Evolutionary conservation across 2,797 vertebrate species (phyloP).

Genomic region (Phrynocephalus forsythii): DNA sequence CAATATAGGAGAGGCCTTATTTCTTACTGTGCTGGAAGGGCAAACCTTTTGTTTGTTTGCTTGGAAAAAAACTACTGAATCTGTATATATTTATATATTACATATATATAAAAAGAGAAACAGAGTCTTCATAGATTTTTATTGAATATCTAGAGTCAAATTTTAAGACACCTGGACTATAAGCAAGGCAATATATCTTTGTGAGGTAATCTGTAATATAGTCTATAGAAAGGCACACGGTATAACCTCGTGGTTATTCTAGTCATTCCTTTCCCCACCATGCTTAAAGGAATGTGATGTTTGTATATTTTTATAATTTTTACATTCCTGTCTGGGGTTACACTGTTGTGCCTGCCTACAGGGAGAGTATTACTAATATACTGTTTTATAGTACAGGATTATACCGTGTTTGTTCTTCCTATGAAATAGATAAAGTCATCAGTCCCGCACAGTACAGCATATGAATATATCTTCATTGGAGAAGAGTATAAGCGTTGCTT

Average conservation of each 20-base stretch:
- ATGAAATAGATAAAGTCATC: conserved; percentile 64
- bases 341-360: conserved; percentile 90
- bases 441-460: conserved; percentile 55
- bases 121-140: conserved; percentile 81
- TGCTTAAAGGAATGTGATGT: conserved; percentile 76
- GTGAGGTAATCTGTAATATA: conserved; percentile 81
- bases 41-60: conserved; percentile 83
- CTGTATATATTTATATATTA: conserved; percentile 78
- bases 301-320: conserved; percentile 74
- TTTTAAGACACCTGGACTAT: conserved; percentile 84
- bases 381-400: conserved; percentile 70
- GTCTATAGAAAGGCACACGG: conserved; percentile 70
- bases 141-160: conserved; percentile 82
- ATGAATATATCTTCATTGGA: conserved; percentile 49
- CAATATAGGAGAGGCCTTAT: conserved; percentile 95
- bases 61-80: conserved; percentile 96
- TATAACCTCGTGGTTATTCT: conserved; percentile 70
- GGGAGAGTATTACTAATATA: conserved; percentile 70
- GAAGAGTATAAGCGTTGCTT: conserved; percentile 73
- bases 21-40: conserved; percentile 90
- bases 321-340: conserved; percentile 85
- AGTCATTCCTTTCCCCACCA: conserved; percentile 73
- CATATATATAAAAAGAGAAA: conserved; percentile 71
- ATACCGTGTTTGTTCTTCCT: conserved; percentile 66
- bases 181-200: conserved; percentile 83